Base-by-base conservation (phyloP, 2,888 invertebrate species). In the Invenusta paracnida region DNA sequence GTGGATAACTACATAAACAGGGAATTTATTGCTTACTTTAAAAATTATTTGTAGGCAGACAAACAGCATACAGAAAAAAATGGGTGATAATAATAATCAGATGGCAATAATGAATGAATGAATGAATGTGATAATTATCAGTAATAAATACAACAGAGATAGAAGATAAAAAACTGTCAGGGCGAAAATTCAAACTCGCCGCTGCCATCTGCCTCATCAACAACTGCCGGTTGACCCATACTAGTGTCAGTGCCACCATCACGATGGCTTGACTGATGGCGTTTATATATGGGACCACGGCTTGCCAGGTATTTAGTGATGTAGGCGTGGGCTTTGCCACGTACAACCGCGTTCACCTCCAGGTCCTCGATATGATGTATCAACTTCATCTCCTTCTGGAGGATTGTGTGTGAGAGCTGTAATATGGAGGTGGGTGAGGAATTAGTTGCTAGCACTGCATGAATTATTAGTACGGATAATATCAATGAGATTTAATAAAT, bases 261-360 rank as follows among this genome's bases (percentile, higher is more conserved):
- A 23, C 73, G 5, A 23, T 5, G 11, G 2, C 73, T 5, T 23
- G 23, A 5, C 73, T 73, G 73, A 23, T 73, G 73, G 17, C 87
- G 87, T 79, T 89, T 89, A 92, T 96, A 96, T 30, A 94, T 93
- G 0, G 94, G 93, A 0, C 96, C 96, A 92, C 96, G 97, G 92
- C 96, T 96, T 29, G 94, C 94, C 98, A 98, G 98, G 92, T 98
- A 98, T 91, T 96, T 97, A 90, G 94, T 94, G 86, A 98, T 96
- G 91, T 96, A 98, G 92, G 96, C 97, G 91, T 95, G 95, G 27
- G 97, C 96, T 92, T 98, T 98, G 89, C 95, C 94, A 89, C 96
- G 96, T 2, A 98, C 97, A 86, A 95, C 95, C 88, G 96, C 96
- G 66, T 95, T 96, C 89, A 95, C 95, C 84, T 95, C 94, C 83